A percentile compares a stretch with the other conserved stretches of the same genome.
Conservation (phyloP, 2,113 vertebrate species). For the Scomber scombrus region DNA sequence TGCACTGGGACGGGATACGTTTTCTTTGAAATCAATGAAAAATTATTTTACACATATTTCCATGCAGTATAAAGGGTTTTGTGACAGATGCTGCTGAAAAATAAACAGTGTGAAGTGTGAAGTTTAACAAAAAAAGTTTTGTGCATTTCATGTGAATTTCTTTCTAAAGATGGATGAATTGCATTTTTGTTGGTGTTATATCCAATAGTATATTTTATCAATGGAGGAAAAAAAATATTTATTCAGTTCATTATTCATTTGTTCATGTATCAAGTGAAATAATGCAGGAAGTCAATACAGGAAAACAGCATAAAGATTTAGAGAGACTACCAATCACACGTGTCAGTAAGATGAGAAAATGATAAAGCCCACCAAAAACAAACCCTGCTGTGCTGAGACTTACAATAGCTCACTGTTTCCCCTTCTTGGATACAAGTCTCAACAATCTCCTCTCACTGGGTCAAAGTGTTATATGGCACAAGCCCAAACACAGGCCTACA, state of each 20-base stretch:
- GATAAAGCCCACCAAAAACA: constrained; percentile 69
- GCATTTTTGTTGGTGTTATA: background rate
- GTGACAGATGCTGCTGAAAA: constrained; percentile 4
- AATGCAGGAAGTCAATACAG: background rate
- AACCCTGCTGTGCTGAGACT: constrained; percentile 71
- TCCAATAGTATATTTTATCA: background rate
- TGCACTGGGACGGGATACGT: constrained; percentile 11
- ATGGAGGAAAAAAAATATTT: background rate
- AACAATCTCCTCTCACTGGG: constrained; percentile 76
- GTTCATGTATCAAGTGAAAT: constrained; percentile 13
- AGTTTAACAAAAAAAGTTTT: constrained; percentile 6
- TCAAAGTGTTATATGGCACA: constrained; percentile 81
- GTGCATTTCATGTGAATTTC: background rate
- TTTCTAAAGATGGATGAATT: constrained; percentile 9
- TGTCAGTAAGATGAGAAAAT: constrained; percentile 72
- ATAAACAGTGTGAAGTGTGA: background rate
- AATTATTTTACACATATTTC: constrained; percentile 22
- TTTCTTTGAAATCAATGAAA: constrained; percentile 29
- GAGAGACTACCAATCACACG: constrained; percentile 34
- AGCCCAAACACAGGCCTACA: constrained; percentile 78
- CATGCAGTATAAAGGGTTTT: background rate
- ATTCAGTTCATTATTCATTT: no score
- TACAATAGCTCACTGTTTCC: constrained; percentile 82
- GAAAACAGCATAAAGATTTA: constrained; percentile 35
- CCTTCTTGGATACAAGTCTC: constrained; percentile 74